phyloP scores from a whole-genome alignment of 1,140 invertebrate species.

The Dufourea novaeangliae region DNA sequence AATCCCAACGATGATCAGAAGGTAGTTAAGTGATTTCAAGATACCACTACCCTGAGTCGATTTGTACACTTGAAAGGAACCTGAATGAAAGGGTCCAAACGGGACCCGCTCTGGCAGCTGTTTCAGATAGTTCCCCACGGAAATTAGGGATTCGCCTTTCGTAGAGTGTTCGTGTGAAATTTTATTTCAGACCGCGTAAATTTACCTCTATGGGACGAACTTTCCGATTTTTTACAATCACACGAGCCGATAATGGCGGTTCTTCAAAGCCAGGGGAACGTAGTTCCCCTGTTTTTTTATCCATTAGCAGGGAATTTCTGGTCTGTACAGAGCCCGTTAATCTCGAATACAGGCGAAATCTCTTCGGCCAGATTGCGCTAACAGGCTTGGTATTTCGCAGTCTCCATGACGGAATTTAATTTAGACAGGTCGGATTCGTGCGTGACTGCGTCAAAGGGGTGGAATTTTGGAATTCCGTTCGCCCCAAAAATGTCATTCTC shows the following conservation, averaged over 20 bases:
- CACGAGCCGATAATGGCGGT: conserved; percentile 9
- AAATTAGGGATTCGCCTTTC: conserved; percentile 48
- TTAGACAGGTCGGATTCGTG: background rate
- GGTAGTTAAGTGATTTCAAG: too few relatives aligned
- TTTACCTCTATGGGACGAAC: conserved; percentile 51
- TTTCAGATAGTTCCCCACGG: background rate
- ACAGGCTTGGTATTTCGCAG: background rate
- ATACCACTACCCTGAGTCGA: too few relatives aligned
- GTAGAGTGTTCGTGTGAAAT: conserved; percentile 35
- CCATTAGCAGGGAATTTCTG: background rate
- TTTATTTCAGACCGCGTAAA: conserved; percentile 50
- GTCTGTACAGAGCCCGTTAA: background rate
- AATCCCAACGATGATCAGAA: too few relatives aligned
- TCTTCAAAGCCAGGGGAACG: too few relatives aligned
- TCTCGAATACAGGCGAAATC: conserved; percentile 3
- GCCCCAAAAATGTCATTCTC: background rate
- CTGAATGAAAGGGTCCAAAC: too few relatives aligned
- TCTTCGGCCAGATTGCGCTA: background rate
- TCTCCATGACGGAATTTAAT: conserved; percentile 13
- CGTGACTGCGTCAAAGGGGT: background rate
- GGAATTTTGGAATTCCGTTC: background rate
- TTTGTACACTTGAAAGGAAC: too few relatives aligned
- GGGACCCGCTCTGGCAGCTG: too few relatives aligned
- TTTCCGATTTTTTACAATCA: conserved; percentile 35
- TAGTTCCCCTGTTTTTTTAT: background rate